A percentile compares a stretch with the other conserved stretches of the same genome.
These are phyloP conservation scores for Pangasianodon gigas DNA, from an alignment of 2,113 vertebrate genomes.

Conservation along the genomic window DNA sequence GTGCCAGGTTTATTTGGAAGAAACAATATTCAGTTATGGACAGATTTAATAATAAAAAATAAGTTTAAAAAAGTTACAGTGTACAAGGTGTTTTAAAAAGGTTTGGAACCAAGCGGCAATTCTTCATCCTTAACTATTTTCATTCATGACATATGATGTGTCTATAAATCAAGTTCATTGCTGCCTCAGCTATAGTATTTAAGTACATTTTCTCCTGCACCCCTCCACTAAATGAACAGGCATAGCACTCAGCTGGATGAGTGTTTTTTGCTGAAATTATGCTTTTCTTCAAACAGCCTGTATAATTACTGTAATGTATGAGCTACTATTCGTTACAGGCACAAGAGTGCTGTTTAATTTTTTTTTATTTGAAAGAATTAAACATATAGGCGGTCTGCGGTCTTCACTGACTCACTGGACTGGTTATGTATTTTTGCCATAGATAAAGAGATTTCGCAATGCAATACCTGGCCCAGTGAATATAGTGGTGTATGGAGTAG, in stretches of 20 bases:
- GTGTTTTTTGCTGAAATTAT: conserved; percentile 2
- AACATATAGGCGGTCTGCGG: neutral
- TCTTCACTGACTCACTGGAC: neutral
- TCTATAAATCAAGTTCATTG: conserved; percentile 30
- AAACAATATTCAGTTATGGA: conserved; percentile 24
- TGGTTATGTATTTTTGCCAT: neutral
- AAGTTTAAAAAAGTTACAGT: conserved; percentile 16
- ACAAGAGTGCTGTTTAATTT: neutral
- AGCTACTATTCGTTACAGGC: neutral
- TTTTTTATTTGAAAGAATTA: neutral
- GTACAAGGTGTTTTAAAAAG: conserved; percentile 25
- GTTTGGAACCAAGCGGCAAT: conserved; percentile 12
- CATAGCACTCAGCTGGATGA: neutral
- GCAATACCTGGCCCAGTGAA: neutral
- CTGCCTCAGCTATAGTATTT: conserved; percentile 29
- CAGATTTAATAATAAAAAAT: conserved; percentile 20
- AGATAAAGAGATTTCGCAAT: neutral
- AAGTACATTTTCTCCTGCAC: conserved; percentile 11
- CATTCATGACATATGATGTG: conserved; percentile 33
- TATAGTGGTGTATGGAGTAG: neutral
- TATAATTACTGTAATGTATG: conserved; percentile 5
- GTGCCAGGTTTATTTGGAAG: conserved; percentile 32
- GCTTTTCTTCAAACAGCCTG: neutral
- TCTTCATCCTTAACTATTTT: conserved; percentile 13
- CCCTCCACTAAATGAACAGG: neutral